These are phyloP conservation scores for Heliangelus exortis DNA, from an alignment of 2,797 vertebrate genomes.

Conservation along the genomic window DNA sequence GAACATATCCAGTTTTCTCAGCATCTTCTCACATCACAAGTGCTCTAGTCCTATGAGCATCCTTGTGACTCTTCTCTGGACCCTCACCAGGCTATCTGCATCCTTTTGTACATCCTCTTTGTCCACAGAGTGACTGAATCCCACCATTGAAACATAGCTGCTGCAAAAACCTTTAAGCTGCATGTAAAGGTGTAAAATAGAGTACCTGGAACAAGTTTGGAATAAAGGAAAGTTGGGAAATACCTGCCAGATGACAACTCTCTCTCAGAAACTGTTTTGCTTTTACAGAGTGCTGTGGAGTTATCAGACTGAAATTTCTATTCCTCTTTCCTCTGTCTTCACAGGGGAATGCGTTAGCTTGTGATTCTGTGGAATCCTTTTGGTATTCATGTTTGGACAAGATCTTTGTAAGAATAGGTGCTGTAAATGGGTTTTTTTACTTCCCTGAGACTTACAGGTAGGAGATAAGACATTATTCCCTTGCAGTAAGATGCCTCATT, in stretches of 20 bases:
- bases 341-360: background rate
- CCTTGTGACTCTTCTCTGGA: no score
- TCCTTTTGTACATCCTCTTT: background rate
- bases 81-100: no score
- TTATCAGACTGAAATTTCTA: background rate
- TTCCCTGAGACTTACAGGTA: background rate
- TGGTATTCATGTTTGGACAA: background rate
- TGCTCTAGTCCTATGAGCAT: no score
- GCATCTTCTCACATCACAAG: no score
- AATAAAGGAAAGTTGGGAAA: background rate
- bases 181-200: conserved; percentile 3
- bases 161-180: conserved; percentile 54
- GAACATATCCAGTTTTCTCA: no score
- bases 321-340: background rate
- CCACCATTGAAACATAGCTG: conserved; percentile 40
- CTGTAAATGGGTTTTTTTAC: background rate
- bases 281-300: background rate
- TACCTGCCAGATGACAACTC: background rate
- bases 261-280: background rate
- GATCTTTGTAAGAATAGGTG: background rate
- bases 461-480: background rate
- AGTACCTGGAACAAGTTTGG: background rate
- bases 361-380: background rate
- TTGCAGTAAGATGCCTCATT: conserved; percentile 12
- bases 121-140: conserved; percentile 23